These are phyloP conservation scores for Brachionus calyciflorus DNA, from an alignment of 1,140 invertebrate species.

Conservation along the genomic window DNA sequence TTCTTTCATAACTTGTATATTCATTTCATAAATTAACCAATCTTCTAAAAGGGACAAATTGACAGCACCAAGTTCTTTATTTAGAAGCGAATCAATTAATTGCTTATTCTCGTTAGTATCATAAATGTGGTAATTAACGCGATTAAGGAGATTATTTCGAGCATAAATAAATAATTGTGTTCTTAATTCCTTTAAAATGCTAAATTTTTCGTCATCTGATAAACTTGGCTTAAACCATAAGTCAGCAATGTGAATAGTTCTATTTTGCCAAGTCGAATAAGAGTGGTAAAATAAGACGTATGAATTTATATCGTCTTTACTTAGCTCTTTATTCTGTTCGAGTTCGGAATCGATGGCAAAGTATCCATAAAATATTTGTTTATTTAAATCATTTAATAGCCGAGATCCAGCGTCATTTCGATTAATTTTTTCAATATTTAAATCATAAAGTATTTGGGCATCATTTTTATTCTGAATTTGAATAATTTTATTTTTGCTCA, in stretches of 20 bases:
- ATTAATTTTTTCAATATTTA: too few species aligned
- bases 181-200: background rate
- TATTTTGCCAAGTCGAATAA: constrained; percentile 40
- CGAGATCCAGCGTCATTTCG: background rate
- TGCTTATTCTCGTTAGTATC: background rate
- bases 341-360: background rate
- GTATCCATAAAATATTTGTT: constrained; percentile 21
- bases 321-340: background rate
- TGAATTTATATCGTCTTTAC: background rate
- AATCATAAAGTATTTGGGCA: too few species aligned
- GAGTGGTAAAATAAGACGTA: constrained; percentile 28
- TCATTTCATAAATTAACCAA: constrained; percentile 42
- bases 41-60: constrained; percentile 38
- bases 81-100: constrained; percentile 5
- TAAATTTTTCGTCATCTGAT: background rate
- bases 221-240: background rate
- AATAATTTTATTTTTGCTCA: too few species aligned
- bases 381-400: background rate
- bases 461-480: too few species aligned
- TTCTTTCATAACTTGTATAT: background rate
- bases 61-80: background rate
- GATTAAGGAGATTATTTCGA: constrained; percentile 1
- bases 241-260: background rate
- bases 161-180: background rate
- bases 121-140: background rate